A percentile compares a stretch with the other conserved stretches of the same genome.
Conservation (phyloP, 37 sponge, comb jelly and placozoan genomes). For the Chondrilla cf. caribensis region DNA sequence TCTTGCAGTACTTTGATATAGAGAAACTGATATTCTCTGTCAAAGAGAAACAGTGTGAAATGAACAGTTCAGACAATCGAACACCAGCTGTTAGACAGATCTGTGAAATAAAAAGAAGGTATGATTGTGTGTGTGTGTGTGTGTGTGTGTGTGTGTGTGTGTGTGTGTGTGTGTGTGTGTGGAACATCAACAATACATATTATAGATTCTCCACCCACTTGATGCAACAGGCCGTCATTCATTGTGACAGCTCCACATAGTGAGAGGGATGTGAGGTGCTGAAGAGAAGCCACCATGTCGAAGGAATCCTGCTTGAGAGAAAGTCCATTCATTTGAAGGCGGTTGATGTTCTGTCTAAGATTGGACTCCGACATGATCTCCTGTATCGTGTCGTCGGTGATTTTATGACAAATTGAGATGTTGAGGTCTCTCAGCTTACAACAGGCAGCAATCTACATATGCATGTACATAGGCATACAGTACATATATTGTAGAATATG, state of each 20-base stretch:
- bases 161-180: constrained; percentile 9
- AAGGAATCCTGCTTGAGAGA: neutral
- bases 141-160: constrained; percentile 15
- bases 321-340: neutral
- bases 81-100: constrained; percentile 38
- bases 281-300: constrained; percentile 7
- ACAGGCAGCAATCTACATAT: constrained; percentile 52
- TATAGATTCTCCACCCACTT: neutral
- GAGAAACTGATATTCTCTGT: constrained; percentile 52
- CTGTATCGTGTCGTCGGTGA: constrained; percentile 15
- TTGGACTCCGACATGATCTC: constrained; percentile 6
- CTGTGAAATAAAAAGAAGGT: constrained; percentile 23
- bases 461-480: no score
- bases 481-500: neutral
- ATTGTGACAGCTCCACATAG: constrained; percentile 39
- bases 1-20: constrained; percentile 47
- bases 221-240: neutral
- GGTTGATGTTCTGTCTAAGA: neutral
- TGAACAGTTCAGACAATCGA: constrained; percentile 43
- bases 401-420: constrained; percentile 64
- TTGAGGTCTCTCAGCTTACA: constrained; percentile 36
- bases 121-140: neutral
- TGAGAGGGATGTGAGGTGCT: constrained; percentile 32
- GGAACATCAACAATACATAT: neutral
- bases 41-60: constrained; percentile 58